A percentile compares a stretch with the other conserved stretches of the same genome.
These are phyloP conservation scores for Anguilla rostrata DNA, from an alignment of 2,113 vertebrate species.

Conservation along the genomic window DNA sequence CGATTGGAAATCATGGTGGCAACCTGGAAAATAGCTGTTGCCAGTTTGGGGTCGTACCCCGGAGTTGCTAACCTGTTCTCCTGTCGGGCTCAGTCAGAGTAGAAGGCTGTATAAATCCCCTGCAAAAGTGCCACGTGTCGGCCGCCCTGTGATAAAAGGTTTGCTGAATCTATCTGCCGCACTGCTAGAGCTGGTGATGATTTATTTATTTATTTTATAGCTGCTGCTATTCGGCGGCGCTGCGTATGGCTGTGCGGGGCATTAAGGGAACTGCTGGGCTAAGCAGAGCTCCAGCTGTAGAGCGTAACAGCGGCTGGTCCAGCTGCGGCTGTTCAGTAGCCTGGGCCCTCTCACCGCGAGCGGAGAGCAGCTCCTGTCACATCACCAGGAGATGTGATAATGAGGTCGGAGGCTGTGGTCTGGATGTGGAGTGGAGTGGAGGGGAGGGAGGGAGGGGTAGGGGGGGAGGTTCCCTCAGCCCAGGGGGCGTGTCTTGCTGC, in stretches of 20 bases:
- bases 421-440: background rate
- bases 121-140: background rate
- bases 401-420: background rate
- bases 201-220: background rate
- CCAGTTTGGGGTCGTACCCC: background rate
- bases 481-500: background rate
- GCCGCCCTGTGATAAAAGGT: background rate
- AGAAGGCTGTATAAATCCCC: background rate
- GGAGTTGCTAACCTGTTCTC: background rate
- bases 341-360: background rate
- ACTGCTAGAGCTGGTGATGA: background rate
- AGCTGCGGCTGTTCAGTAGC: background rate
- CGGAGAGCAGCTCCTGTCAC: background rate
- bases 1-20: background rate
- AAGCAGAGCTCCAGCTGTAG: background rate
- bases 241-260: background rate
- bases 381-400: background rate
- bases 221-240: background rate
- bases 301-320: background rate
- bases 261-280: background rate
- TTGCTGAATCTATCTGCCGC: background rate
- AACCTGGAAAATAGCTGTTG: background rate
- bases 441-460: too few species aligned
- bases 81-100: background rate
- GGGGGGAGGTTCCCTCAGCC: too few species aligned